Conservation (phyloP, 2,888 invertebrate species). For the Microplitis deprimator region DNA sequence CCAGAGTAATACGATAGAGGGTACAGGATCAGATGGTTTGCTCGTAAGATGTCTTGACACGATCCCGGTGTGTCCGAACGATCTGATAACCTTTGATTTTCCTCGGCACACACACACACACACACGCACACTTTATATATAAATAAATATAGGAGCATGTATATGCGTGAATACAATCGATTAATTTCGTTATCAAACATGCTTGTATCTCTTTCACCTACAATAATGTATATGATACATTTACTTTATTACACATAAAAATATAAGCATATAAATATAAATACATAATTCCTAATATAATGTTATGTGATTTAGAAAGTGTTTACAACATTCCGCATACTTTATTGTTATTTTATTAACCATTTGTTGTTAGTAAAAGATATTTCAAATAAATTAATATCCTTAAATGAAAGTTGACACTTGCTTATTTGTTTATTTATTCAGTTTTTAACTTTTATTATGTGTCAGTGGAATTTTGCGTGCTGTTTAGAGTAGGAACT, state of each 20-base stretch:
- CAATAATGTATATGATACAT: conserved; percentile 10
- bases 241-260: conserved; percentile 20
- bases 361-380: not conserved
- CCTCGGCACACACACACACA: conserved; percentile 16
- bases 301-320: conserved; percentile 25
- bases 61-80: conserved; percentile 34
- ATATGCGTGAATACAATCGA: conserved; percentile 34
- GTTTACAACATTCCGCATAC: conserved; percentile 19
- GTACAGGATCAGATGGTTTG: not conserved
- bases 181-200: conserved; percentile 38
- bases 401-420: not conserved
- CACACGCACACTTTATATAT: not conserved
- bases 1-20: conserved; percentile 14
- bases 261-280: not conserved
- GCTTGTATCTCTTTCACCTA: conserved; percentile 9
- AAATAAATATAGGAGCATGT: conserved; percentile 7
- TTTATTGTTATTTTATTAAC: conserved; percentile 26
- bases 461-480: not conserved
- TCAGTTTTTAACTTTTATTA: not conserved
- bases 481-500: not conserved
- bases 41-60: conserved; percentile 24
- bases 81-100: conserved; percentile 42
- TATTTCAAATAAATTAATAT: conserved; percentile 13
- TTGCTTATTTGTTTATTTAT: not conserved
- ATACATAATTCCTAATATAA: conserved; percentile 1